A percentile compares a stretch with the other conserved stretches of the same genome.
phyloP scores from a whole-genome alignment of 2,113 vertebrate species.

The Scatophagus argus region DNA sequence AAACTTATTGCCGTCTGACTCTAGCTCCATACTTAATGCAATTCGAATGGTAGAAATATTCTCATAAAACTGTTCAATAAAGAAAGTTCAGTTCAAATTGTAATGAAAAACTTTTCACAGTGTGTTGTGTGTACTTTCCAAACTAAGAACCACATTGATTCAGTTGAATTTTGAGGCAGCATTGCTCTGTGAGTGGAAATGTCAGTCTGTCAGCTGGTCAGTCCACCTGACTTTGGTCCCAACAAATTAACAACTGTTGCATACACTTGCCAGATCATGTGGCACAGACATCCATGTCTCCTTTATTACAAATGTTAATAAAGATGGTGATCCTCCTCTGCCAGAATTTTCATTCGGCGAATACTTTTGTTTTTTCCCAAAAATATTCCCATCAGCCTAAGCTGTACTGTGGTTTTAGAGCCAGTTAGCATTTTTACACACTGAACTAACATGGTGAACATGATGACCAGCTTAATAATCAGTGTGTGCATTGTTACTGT shows the following conservation, averaged over 20 bases:
- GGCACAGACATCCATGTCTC: neutral
- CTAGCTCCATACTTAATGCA: too few relatives aligned
- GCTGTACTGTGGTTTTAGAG: neutral
- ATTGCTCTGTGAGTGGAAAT: neutral
- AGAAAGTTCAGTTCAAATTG: neutral
- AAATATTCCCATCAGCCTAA: neutral
- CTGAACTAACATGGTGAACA: neutral
- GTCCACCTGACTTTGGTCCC: neutral
- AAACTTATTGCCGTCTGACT: too few relatives aligned
- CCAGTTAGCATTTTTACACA: neutral
- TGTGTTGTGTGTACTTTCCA: neutral
- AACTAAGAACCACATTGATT: neutral
- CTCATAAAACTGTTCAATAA: too few relatives aligned
- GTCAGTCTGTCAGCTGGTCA: too few relatives aligned
- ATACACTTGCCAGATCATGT: neutral
- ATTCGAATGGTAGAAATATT: too few relatives aligned
- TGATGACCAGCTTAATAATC: neutral
- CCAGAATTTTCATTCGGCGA: neutral
- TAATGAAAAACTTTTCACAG: neutral
- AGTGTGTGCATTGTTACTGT: neutral
- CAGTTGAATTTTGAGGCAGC: neutral
- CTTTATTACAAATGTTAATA: neutral
- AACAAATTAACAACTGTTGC: neutral
- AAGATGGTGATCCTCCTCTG: neutral
- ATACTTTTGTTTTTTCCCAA: neutral